Base-by-base conservation (phyloP, 2,888 invertebrate species). In the Tenthredo amoena region DNA sequence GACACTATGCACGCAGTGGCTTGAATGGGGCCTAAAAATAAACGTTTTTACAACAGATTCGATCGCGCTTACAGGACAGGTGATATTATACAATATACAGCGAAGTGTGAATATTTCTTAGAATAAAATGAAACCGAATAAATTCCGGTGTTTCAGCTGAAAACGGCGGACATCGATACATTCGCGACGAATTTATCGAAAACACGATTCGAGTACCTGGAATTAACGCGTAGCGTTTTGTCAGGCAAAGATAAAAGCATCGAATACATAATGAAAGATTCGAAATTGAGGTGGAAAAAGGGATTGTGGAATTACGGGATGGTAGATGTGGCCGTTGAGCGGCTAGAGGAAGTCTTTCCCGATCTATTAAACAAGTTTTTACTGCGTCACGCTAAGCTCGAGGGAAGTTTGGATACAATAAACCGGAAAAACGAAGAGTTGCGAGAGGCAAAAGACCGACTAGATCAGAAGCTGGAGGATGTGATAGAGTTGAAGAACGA, bases 231-330 rank as follows among this genome's bases (percentile, higher is more conserved):
- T 1, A 12, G 12, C 0, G 15, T 50, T 21, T 40, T 81, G 4
- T 62, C 62, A 0, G 81, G 81, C 0, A 34, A 40, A 21, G 81
- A 81, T 2, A 7, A 10, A 0, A 18, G 1, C 21, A 10, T 81
- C 2, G 58, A 62, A 26, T 81, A 62, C 40, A 7, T 81, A 15
- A 21, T 40, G 21, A 62, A 21, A 26, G 62, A 81, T 62, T 37
- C 9, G 1, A 26, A 62, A 10, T 31, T 81, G 0, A 21, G 62
- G 3, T 81, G 81, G 81, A 81, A 81, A 10, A 26, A 9, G 21
- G 81, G 81, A 4, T 1, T 1, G 10, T 81, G 81, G 81, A 81
- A 40, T 31, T 21, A 81, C 21, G 81, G 81, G 4, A 37, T 62
- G 15, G 62, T 81, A 37, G 40, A 58, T 0, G 6, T 81, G 15